phyloP scores from a whole-genome alignment of 2,888 invertebrate species.

The Nomada ruficornis region DNA sequence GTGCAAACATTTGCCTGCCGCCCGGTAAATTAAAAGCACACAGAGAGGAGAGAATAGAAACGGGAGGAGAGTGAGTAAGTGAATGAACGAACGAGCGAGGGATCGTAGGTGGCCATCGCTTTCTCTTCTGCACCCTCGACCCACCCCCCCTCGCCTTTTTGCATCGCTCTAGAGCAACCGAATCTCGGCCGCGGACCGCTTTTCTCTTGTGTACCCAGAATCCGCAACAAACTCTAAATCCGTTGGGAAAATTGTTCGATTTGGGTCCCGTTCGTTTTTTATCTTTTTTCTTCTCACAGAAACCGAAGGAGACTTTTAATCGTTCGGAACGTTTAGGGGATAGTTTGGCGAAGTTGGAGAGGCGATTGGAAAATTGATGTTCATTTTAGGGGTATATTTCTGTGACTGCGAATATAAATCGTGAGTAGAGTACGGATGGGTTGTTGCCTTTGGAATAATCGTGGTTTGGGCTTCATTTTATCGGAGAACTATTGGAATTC shows the following conservation, averaged over 20 bases:
- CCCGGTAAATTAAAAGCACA: constrained; percentile 84
- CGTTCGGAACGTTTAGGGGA: neutral
- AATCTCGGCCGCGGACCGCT: constrained; percentile 42
- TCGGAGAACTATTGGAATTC: too few relatives aligned
- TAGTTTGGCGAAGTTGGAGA: too few relatives aligned
- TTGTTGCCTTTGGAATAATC: too few relatives aligned
- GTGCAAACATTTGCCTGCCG: constrained; percentile 85
- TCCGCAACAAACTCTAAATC: constrained; percentile 56
- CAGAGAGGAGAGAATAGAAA: constrained; percentile 80
- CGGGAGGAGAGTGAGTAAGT: constrained; percentile 74
- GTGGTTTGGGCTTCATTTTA: too few relatives aligned
- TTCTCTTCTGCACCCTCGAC: constrained; percentile 49
- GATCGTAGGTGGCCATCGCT: constrained; percentile 70
- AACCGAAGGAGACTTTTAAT: neutral
- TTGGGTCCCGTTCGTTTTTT: constrained; percentile 9
- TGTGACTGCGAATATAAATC: neutral
- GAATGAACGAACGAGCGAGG: constrained; percentile 67
- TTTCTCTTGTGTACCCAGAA: constrained; percentile 40
- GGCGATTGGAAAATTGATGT: neutral
- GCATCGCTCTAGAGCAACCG: constrained; percentile 28
- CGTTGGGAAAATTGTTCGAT: constrained; percentile 55
- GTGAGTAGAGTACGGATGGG: too few relatives aligned
- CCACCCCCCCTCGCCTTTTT: neutral
- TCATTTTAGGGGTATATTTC: neutral
- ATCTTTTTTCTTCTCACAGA: too few relatives aligned